Percentiles rank a stretch among this genome's conserved stretches.
Evolutionary conservation across 2,113 vertebrate genomes (phyloP).

Genomic region (Elanus axillaris): DNA sequence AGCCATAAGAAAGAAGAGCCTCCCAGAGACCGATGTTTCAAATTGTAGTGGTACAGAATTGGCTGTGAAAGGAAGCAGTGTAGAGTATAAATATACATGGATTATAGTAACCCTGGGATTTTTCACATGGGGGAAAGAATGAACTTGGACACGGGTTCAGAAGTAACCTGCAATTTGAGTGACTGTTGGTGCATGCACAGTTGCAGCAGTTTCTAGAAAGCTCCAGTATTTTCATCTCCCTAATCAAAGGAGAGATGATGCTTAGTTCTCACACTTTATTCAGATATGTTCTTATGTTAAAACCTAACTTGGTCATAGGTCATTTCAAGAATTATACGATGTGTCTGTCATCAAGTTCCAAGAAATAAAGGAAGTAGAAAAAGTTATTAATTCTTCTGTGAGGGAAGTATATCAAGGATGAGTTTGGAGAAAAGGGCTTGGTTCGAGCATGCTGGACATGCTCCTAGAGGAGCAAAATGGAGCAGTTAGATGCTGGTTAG

Average conservation of each 20-base stretch:
- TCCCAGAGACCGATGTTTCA: neutral
- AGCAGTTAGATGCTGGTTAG: neutral
- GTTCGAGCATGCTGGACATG: rapidly evolving
- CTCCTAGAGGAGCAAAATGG: neutral
- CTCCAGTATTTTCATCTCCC: neutral
- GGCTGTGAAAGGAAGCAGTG: neutral
- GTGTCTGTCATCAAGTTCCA: neutral
- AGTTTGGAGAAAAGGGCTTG: neutral
- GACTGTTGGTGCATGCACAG: neutral
- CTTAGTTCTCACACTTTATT: neutral
- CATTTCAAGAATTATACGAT: neutral
- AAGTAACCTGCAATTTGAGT: neutral
- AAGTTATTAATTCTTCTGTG: neutral
- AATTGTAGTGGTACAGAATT: neutral
- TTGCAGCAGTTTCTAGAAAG: neutral
- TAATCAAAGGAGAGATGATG: neutral
- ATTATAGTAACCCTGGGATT: neutral
- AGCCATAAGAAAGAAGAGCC: neutral
- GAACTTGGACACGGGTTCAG: neutral
- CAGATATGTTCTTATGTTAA: neutral
- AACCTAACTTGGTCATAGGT: neutral
- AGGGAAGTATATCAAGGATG: neutral
- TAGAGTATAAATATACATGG: neutral
- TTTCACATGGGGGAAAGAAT: neutral
- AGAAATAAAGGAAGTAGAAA: neutral